Evolutionary conservation across 2,797 vertebrate genomes (phyloP), one percentile per base, ranked within the genome.

Genomic region (Notolepis coatsorum): DNA sequence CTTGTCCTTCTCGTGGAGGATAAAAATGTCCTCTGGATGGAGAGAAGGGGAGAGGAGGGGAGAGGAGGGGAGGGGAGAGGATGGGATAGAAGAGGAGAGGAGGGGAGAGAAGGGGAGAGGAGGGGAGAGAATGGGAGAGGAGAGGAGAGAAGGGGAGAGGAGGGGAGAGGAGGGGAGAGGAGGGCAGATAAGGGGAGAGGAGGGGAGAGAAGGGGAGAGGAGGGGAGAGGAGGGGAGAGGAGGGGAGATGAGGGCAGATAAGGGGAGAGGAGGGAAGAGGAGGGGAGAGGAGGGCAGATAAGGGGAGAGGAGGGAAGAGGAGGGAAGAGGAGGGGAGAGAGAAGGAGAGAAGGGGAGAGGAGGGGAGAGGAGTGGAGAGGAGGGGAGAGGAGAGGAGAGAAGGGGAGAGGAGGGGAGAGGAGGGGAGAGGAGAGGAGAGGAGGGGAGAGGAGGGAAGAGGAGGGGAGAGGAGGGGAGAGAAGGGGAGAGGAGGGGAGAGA

Each of bases 1-100:
- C 88, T 92, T 91, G 79, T 94, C 92, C 79, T 93, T 94, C 12
- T 90, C 92, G 2, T 87, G 79, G 20, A 92, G 92, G 69, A 94
- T 92, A 30, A 93, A 94, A 59, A 94, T 80, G 73, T 94, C 92
- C 89, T 94, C 93, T 94, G 79, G 0, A 80, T 38, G 30, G 38
- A 71, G 58, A 62, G 51, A 7, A 37, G 48, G 64, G 18, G 37
- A 8, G 8, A n/a, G 1, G 53, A 8, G 3, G 21, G 4, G 1
- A 41, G 6, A n/a, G 17, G 20, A 20, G 21, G 18, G 4, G 18
- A 21, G 51, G 15, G 9, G 7, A 12, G 23, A 25, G 5, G 20
- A 10, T 25, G 7, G 33, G 30, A 61, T 4, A 20, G 15, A 18
- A 60, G 2, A 63, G 41, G 28, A 27, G 64, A 24, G 15, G 2